Conservation (phyloP, 2,113 vertebrate genomes). For the Oenanthe oenanthe region DNA sequence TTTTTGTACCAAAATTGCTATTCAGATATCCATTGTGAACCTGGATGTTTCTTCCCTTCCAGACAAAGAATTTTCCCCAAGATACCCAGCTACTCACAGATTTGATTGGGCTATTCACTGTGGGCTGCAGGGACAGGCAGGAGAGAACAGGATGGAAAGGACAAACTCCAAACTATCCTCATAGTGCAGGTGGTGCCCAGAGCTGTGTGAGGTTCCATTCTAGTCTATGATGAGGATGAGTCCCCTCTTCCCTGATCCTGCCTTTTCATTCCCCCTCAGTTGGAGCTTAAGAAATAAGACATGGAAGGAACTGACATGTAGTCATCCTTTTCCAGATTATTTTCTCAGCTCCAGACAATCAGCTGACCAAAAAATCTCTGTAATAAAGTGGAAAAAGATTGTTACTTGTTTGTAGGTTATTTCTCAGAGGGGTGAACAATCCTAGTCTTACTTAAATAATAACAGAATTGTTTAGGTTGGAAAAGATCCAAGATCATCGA, state of each 20-base stretch:
- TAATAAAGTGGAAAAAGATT: neutral
- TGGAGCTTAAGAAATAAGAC: neutral
- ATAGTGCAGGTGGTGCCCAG: neutral
- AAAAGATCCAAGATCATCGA: fast-evolving
- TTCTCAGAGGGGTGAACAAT: neutral
- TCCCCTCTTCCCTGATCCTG: fast-evolving
- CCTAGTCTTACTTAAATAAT: neutral
- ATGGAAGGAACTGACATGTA: neutral
- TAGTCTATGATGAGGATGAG: fast-evolving
- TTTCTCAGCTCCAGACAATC: neutral
- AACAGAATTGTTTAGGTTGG: neutral
- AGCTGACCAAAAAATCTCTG: neutral
- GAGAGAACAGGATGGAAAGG: neutral
- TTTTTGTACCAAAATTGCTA: neutral
- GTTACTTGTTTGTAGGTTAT: neutral
- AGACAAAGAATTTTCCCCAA: neutral
- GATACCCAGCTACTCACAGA: neutral
- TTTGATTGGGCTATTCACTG: neutral
- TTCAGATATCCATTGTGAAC: neutral
- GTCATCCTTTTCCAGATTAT: neutral
- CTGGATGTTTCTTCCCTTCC: neutral
- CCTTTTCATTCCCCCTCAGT: fast-evolving
- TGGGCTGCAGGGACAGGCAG: neutral
- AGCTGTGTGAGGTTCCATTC: neutral
- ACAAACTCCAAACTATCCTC: neutral